Percentiles rank a stretch among this genome's conserved stretches.
These are phyloP conservation scores for Neolamprologus cancellatus DNA, from an alignment of 2,113 vertebrate species.

Conservation along the genomic window DNA sequence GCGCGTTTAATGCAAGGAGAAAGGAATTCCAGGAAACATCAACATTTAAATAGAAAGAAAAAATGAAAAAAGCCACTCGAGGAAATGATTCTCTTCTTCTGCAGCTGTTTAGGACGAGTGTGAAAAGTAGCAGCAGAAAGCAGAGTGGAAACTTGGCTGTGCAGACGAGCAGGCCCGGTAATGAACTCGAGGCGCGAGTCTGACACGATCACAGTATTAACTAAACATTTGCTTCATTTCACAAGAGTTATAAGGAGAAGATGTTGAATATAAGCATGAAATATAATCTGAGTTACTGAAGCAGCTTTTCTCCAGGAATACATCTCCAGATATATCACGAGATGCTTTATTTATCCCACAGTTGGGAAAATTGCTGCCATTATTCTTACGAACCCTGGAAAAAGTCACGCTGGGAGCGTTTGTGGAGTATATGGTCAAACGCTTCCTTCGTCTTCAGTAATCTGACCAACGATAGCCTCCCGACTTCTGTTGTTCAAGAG, in stretches of 20 bases:
- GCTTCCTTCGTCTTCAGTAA: neutral
- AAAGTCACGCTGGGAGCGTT: neutral
- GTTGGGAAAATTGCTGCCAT: neutral
- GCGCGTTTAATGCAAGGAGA: neutral
- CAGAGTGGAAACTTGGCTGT: slow-evolving; percentile 4
- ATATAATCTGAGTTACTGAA: neutral
- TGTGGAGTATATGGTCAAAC: neutral
- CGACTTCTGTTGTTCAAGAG: neutral
- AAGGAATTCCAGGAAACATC: neutral
- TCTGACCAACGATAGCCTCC: neutral
- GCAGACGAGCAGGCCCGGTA: neutral
- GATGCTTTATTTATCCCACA: neutral
- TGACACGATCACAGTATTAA: slow-evolving; percentile 30
- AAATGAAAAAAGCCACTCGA: neutral
- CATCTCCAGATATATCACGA: neutral
- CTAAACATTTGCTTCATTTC: neutral
- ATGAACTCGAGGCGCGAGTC: slow-evolving; percentile 23
- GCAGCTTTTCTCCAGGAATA: neutral
- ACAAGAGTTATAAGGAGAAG: neutral
- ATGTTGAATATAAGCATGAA: neutral
- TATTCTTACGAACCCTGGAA: neutral
- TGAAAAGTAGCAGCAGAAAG: neutral
- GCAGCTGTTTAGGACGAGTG: neutral
- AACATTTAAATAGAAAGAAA: neutral
- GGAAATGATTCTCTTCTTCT: neutral